Evolutionary conservation across 2,797 vertebrate species (phyloP).

Genomic region (Staurois parvus): DNA sequence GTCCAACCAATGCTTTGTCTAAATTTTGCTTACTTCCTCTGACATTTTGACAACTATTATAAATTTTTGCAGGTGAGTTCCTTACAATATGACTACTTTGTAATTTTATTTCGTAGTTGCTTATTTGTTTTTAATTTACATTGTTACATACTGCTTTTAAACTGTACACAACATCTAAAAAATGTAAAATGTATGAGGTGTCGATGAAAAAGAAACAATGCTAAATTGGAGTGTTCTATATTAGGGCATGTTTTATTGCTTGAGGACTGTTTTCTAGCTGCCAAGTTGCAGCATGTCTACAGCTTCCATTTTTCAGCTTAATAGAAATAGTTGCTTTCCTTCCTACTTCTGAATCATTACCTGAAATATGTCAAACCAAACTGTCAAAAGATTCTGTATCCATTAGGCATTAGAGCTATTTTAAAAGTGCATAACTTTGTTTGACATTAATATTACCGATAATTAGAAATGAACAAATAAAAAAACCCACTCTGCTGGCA

Average conservation of each 20-base stretch:
- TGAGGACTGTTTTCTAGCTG: slow-evolving; percentile 45
- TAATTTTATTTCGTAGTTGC: too few species aligned
- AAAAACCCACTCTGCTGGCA: too few species aligned
- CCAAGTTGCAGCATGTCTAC: slow-evolving; percentile 48
- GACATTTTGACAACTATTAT: too few species aligned
- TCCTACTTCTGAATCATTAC: slow-evolving; percentile 49
- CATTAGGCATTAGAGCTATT: slow-evolving; percentile 33
- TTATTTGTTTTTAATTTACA: too few species aligned
- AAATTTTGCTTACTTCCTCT: too few species aligned
- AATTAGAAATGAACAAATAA: neutral
- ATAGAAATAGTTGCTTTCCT: slow-evolving; percentile 44
- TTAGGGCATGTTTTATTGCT: slow-evolving; percentile 28
- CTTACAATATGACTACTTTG: too few species aligned
- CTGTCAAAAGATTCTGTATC: slow-evolving; percentile 47
- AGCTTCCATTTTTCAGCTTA: slow-evolving; percentile 31
- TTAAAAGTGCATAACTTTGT: slow-evolving; percentile 31
- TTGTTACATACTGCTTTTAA: too few species aligned
- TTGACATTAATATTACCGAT: slow-evolving; percentile 19
- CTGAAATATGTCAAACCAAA: slow-evolving; percentile 51
- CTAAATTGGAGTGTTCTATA: slow-evolving; percentile 32
- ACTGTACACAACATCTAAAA: too few species aligned
- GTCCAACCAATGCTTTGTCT: too few species aligned
- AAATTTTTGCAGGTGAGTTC: too few species aligned
- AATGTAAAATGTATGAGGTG: too few species aligned
- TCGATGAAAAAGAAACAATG: slow-evolving; percentile 24